These are phyloP conservation scores for Leptocoma aspasia DNA, from an alignment of 2,113 vertebrate species.

Conservation along the genomic window DNA sequence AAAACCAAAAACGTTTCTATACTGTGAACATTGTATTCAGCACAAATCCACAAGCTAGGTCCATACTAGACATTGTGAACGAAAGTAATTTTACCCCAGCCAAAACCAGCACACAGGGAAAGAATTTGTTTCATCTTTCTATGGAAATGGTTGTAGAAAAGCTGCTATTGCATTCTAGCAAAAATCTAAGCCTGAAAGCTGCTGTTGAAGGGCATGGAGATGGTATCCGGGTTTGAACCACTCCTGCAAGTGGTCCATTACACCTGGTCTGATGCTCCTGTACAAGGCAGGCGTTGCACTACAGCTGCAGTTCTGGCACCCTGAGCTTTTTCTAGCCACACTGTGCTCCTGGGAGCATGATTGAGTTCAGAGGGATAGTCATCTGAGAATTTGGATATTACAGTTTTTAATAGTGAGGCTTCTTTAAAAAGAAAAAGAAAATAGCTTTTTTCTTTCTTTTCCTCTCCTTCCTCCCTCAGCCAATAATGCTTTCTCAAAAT, in stretches of 20 bases:
- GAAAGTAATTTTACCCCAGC: neutral
- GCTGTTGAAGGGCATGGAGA: neutral
- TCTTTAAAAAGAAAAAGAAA: neutral
- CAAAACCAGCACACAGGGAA: neutral
- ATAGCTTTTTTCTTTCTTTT: neutral
- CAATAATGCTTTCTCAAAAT: neutral
- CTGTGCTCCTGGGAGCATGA: neutral
- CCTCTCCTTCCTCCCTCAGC: neutral
- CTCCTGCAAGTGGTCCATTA: neutral
- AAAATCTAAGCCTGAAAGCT: neutral
- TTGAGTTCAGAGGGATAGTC: neutral
- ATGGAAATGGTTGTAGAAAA: neutral
- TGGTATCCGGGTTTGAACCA: neutral
- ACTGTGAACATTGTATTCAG: neutral
- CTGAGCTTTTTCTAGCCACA: neutral
- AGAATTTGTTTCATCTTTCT: neutral
- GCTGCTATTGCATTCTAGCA: neutral
- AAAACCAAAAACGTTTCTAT: neutral
- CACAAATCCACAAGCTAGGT: neutral
- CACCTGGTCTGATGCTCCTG: neutral
- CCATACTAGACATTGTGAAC: neutral
- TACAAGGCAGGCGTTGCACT: neutral
- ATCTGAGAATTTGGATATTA: neutral
- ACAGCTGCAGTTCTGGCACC: neutral
- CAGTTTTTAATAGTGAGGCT: neutral